A percentile compares a stretch with the other conserved stretches of the same genome.
These are phyloP conservation scores for Elephas maximus DNA, from an alignment of 2,113 vertebrate genomes.

Conservation along the genomic window DNA sequence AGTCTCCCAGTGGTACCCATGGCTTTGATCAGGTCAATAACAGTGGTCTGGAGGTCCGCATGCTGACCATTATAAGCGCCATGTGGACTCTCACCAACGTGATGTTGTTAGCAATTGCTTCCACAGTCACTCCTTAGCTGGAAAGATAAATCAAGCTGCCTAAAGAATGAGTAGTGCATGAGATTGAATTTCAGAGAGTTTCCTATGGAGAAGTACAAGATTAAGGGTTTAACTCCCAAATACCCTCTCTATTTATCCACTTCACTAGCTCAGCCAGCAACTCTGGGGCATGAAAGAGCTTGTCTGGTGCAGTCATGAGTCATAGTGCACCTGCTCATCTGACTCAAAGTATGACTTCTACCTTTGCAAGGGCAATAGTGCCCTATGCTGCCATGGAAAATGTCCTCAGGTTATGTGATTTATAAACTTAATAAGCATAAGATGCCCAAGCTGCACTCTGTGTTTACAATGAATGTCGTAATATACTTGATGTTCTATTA, in stretches of 20 bases:
- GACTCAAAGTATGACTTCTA: not conserved
- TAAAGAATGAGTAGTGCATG: not conserved
- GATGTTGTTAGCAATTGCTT: conserved; percentile 55
- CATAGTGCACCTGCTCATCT: not conserved
- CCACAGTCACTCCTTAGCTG: not conserved
- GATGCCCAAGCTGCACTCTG: not conserved
- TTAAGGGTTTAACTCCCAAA: conserved; percentile 23
- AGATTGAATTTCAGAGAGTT: not conserved
- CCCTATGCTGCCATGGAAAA: not conserved
- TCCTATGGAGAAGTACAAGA: conserved; percentile 1
- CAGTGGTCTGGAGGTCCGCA: conserved; percentile 64
- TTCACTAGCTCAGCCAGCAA: not conserved
- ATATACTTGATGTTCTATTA: not conserved
- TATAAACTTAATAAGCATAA: not conserved
- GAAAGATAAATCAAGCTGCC: not conserved
- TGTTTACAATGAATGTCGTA: not conserved
- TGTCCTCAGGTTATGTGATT: not conserved
- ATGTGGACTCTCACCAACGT: conserved; percentile 35
- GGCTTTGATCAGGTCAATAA: conserved; percentile 74
- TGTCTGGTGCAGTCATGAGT: not conserved
- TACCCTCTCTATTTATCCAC: not conserved
- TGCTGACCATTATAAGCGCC: conserved; percentile 61
- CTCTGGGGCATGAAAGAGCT: not conserved
- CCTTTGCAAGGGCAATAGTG: not conserved
- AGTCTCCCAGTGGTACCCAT: conserved; percentile 65